phyloP scores from a whole-genome alignment of 2,888 invertebrate genomes.

The Dasypolia templi region DNA sequence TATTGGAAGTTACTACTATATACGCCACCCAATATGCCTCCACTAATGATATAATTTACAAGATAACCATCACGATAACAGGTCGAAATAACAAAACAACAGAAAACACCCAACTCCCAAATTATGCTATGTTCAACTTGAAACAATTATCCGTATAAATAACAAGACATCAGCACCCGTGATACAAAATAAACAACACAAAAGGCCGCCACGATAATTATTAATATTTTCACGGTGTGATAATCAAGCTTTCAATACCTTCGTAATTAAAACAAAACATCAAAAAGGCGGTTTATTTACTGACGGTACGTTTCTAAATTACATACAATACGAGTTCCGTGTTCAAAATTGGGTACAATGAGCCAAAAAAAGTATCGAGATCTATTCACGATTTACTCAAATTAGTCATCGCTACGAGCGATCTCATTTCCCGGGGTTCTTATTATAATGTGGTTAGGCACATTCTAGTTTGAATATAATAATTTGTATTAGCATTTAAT shows the following conservation, averaged over 20 bases:
- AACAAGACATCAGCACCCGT: constrained; percentile 53
- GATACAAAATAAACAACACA: constrained; percentile 61
- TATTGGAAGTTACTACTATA: neutral
- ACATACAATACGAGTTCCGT: constrained; percentile 68
- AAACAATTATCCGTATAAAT: constrained; percentile 59
- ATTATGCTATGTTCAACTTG: constrained; percentile 40
- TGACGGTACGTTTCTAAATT: constrained; percentile 61
- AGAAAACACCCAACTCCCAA: constrained; percentile 30
- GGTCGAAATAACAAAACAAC: constrained; percentile 15
- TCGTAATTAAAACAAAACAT: constrained; percentile 68
- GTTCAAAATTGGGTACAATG: constrained; percentile 72
- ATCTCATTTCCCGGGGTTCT: constrained; percentile 83
- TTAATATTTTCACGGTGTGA: constrained; percentile 62
- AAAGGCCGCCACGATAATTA: constrained; percentile 53
- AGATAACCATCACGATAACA: constrained; percentile 27
- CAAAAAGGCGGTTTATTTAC: constrained; percentile 69
- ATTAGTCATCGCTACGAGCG: constrained; percentile 86
- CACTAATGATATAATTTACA: constrained; percentile 3
- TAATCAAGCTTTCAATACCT: constrained; percentile 63
- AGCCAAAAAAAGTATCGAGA: constrained; percentile 70
- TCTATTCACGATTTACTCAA: constrained; percentile 77
- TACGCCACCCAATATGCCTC: neutral
- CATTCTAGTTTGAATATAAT: constrained; percentile 85
- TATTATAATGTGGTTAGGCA: constrained; percentile 88
- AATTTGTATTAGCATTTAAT: constrained; percentile 90